Evolutionary conservation across 2,888 invertebrate genomes (phyloP).

Genomic region (Agrilus cyanescens): DNA sequence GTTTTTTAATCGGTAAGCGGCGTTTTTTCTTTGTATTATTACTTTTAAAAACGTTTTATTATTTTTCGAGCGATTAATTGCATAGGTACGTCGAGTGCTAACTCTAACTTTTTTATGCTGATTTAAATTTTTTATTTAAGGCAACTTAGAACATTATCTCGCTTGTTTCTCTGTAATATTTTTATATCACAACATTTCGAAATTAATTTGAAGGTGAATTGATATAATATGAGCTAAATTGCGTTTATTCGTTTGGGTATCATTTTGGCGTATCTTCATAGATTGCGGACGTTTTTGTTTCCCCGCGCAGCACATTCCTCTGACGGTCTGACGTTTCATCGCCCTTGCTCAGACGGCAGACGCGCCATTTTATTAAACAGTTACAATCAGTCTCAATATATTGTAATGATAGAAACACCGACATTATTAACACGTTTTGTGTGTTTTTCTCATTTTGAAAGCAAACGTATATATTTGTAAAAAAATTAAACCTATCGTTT

Average conservation of each 20-base stretch:
- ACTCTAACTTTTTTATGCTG: too few relatives aligned
- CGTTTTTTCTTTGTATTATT: too few relatives aligned
- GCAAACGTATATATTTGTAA: conserved; percentile 1
- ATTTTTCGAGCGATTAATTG: too few relatives aligned
- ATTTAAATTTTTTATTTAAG: too few relatives aligned
- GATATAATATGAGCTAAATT: too few relatives aligned
- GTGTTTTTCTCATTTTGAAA: conserved; percentile 4
- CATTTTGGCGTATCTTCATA: conserved; percentile 16
- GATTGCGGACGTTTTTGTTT: conserved; percentile 26
- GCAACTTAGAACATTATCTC: too few relatives aligned
- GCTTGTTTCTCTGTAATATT: too few relatives aligned
- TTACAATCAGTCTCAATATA: conserved; percentile 27
- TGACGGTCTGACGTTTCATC: conserved; percentile 27
- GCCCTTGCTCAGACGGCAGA: conserved; percentile 29
- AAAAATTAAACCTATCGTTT: neutral
- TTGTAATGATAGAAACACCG: conserved; percentile 32
- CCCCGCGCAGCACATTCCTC: conserved; percentile 20
- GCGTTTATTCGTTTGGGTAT: neutral
- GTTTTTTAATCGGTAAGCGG: too few relatives aligned
- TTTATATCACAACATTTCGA: too few relatives aligned
- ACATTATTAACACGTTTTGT: conserved; percentile 19
- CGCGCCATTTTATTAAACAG: conserved; percentile 40
- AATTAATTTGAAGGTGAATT: too few relatives aligned
- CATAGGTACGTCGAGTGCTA: too few relatives aligned
- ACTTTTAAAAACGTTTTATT: too few relatives aligned